A percentile compares a stretch with the other conserved stretches of the same genome.
Evolutionary conservation across 2,797 vertebrate species (phyloP).

Genomic region (Eupleurogrammus muticus): DNA sequence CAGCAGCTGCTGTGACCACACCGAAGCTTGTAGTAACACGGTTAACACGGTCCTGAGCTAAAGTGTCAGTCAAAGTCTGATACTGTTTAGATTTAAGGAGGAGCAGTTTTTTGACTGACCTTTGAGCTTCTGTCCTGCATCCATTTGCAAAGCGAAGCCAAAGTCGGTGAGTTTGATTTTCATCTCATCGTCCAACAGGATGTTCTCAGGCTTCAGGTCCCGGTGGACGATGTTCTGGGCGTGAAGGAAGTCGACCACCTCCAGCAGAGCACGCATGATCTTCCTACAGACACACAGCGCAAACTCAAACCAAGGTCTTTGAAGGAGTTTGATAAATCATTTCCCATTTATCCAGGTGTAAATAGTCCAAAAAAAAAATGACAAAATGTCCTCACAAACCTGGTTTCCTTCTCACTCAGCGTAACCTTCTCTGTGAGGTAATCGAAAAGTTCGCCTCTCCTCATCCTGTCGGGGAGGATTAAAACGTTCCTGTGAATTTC

Average conservation of each 20-base stretch:
- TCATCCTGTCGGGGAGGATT: slow-evolving; percentile 87
- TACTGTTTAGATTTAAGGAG: too few relatives aligned
- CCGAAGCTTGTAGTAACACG: slow-evolving; percentile 15
- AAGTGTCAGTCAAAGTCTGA: too few relatives aligned
- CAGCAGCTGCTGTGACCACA: slow-evolving; percentile 49
- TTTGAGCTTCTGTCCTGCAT: slow-evolving; percentile 86
- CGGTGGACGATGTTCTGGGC: slow-evolving; percentile 93
- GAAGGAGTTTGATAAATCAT: neutral
- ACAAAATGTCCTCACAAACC: slow-evolving; percentile 78
- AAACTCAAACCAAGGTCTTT: neutral
- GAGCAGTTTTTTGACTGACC: slow-evolving; percentile 86
- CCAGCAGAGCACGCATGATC: slow-evolving; percentile 94
- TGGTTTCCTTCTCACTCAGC: slow-evolving; percentile 96
- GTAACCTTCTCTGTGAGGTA: slow-evolving; percentile 98
- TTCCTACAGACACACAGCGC: slow-evolving; percentile 81
- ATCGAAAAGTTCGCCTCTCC: slow-evolving; percentile 96
- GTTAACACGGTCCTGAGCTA: too few relatives aligned
- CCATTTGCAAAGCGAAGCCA: slow-evolving; percentile 92
- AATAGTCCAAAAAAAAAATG: neutral
- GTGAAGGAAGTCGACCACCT: slow-evolving; percentile 93
- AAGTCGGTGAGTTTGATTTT: slow-evolving; percentile 98
- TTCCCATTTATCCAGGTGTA: neutral
- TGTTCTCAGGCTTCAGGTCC: slow-evolving; percentile 97
- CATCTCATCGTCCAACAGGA: slow-evolving; percentile 95
- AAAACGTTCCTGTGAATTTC: neutral